Evolutionary conservation across 2,888 invertebrate genomes (phyloP).

Genomic region (Andricus curvator): DNA sequence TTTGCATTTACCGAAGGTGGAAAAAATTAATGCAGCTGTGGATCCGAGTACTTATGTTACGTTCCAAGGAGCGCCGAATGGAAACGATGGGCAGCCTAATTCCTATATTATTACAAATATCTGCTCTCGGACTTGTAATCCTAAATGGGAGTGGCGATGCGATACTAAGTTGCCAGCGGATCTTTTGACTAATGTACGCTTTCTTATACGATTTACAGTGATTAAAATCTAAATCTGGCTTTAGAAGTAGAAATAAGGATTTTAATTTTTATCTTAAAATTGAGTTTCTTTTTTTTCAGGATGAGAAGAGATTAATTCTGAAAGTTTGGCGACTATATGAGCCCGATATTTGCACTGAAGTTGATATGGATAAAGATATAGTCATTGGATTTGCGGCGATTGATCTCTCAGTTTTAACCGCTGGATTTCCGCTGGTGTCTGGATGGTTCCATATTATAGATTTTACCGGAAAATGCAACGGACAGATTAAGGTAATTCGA

Average conservation of each 20-base stretch:
- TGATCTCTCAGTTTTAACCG: conserved; percentile 80
- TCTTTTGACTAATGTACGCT: conserved; percentile 80
- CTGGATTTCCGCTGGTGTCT: conserved; percentile 80
- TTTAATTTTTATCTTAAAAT: conserved; percentile 3
- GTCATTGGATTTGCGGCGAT: conserved; percentile 83
- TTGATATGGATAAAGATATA: conserved; percentile 81
- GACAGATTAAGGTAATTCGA: conserved; percentile 81
- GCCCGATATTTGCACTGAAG: conserved; percentile 76
- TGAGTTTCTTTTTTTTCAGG: conserved; percentile 75
- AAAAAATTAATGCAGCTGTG: conserved; percentile 75
- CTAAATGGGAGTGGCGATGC: conserved; percentile 81
- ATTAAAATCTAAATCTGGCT: background rate
- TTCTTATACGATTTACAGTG: background rate
- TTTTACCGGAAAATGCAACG: conserved; percentile 80
- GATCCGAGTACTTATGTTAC: conserved; percentile 83
- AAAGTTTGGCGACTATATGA: conserved; percentile 82
- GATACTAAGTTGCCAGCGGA: conserved; percentile 79
- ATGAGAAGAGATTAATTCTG: conserved; percentile 81
- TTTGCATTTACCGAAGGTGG: conserved; percentile 79
- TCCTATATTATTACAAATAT: conserved; percentile 79
- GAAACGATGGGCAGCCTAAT: conserved; percentile 61
- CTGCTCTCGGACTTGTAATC: conserved; percentile 79
- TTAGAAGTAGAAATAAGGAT: conserved; percentile 15
- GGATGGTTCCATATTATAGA: conserved; percentile 85
- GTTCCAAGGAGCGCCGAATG: conserved; percentile 79